These are phyloP conservation scores for Agrotis segetum DNA, from an alignment of 2,888 invertebrate species.

Conservation along the genomic window DNA sequence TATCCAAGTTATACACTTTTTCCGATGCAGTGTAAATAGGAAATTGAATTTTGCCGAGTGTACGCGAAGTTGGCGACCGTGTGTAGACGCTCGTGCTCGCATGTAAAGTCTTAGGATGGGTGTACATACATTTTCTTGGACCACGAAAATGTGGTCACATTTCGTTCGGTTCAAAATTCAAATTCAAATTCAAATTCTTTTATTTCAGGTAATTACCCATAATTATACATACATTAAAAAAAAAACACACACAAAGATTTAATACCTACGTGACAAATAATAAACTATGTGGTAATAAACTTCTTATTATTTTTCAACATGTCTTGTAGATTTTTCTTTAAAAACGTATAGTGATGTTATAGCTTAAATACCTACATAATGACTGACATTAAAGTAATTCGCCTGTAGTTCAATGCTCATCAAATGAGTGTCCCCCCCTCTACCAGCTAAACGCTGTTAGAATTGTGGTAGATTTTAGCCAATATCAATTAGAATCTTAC, in stretches of 20 bases:
- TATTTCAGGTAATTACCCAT: too few relatives aligned
- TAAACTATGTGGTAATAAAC: background rate
- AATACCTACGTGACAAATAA: background rate
- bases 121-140: conserved; percentile 19
- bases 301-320: background rate
- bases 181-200: too few relatives aligned
- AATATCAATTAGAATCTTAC: background rate
- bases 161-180: background rate
- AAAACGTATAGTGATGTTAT: background rate
- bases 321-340: too few relatives aligned
- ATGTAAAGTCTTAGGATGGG: conserved; percentile 29
- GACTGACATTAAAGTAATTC: too few relatives aligned
- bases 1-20: conserved; percentile 71
- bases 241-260: background rate
- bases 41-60: conserved; percentile 71
- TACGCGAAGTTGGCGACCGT: conserved; percentile 64
- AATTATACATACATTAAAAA: too few relatives aligned
- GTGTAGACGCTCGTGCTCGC: conserved; percentile 51
- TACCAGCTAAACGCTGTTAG: too few relatives aligned
- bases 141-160: background rate
- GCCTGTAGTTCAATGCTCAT: too few relatives aligned
- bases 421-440: too few relatives aligned
- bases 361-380: background rate
- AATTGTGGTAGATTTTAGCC: background rate
- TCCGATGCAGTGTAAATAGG: conserved; percentile 69